A percentile compares a stretch with the other conserved stretches of the same genome.
Evolutionary conservation across 2,797 vertebrate genomes (phyloP).

Genomic region (Notolepis coatsorum): DNA sequence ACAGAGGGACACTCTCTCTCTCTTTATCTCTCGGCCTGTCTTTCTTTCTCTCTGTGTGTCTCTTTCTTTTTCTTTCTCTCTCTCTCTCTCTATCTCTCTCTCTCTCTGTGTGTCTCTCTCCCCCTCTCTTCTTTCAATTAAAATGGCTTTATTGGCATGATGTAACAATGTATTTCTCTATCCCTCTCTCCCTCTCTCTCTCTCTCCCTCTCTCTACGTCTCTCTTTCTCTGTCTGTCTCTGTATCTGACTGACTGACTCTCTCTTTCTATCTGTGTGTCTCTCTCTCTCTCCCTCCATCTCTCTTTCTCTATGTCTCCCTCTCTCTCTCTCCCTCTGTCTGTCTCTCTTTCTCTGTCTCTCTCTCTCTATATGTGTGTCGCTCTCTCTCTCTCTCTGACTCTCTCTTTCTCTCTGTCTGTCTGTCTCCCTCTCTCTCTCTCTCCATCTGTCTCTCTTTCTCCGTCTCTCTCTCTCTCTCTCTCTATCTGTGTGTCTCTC

Average conservation of each 20-base stretch:
- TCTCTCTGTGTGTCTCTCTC: conserved; percentile 47
- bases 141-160: no score
- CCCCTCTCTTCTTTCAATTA: not conserved
- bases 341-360: no score
- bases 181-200: no score
- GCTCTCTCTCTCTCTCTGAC: not conserved
- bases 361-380: conserved; percentile 18
- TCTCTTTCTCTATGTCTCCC: conserved; percentile 1
- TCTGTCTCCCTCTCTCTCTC: conserved; percentile 57
- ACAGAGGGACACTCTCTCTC: no score
- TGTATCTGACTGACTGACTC: conserved; percentile 25
- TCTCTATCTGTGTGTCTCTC: no score
- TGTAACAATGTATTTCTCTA: not conserved
- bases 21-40: no score
- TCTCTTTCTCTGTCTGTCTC: conserved; percentile 4
- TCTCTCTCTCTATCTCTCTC: conserved; percentile 31
- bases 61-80: conserved; percentile 30
- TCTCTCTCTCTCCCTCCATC: conserved; percentile 53
- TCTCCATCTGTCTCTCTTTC: conserved; percentile 1
- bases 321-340: no score
- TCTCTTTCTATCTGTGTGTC: conserved; percentile 9
- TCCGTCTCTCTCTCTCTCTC: conserved; percentile 4
- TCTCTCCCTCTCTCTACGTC: no score
- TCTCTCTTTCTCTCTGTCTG: conserved; percentile 29
- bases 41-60: no score